phyloP scores from a whole-genome alignment of 1,140 invertebrate species.

The Drosophila seguyi region DNA sequence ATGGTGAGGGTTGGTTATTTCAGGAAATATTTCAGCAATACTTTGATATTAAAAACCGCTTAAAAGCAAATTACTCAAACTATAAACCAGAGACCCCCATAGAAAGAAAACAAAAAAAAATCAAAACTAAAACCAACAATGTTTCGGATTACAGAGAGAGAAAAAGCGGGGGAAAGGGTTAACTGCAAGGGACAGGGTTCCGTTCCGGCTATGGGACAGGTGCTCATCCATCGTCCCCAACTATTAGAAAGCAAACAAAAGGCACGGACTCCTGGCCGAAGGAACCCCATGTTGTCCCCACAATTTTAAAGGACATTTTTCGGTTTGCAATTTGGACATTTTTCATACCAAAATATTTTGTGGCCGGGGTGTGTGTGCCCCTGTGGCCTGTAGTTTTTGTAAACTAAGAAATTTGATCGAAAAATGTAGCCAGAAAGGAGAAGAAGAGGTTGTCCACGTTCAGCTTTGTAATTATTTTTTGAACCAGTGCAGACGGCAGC shows the following conservation, averaged over 20 bases:
- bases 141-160: slow-evolving; percentile 31
- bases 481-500: slow-evolving; percentile 55
- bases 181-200: slow-evolving; percentile 32
- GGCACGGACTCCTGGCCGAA: slow-evolving; percentile 26
- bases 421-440: slow-evolving; percentile 36
- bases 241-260: slow-evolving; percentile 65
- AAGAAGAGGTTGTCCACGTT: not conserved
- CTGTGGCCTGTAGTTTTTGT: slow-evolving; percentile 44
- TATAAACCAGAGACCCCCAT: slow-evolving; percentile 31
- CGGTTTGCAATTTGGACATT: slow-evolving; percentile 63
- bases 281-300: not conserved
- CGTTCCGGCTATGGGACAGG: slow-evolving; percentile 44
- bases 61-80: slow-evolving; percentile 75
- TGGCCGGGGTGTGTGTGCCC: slow-evolving; percentile 9
- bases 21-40: slow-evolving; percentile 62
- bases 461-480: slow-evolving; percentile 59
- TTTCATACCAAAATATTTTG: slow-evolving; percentile 66
- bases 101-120: not conserved
- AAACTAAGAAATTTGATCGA: slow-evolving; percentile 68
- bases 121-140: slow-evolving; percentile 58
- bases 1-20: slow-evolving; percentile 15
- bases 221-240: slow-evolving; percentile 38
- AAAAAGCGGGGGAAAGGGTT: not conserved
- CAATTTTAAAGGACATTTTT: slow-evolving; percentile 51
- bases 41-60: slow-evolving; percentile 77